Conservation (phyloP, 2,113 vertebrate genomes). For the Malaclemys terrapin region DNA sequence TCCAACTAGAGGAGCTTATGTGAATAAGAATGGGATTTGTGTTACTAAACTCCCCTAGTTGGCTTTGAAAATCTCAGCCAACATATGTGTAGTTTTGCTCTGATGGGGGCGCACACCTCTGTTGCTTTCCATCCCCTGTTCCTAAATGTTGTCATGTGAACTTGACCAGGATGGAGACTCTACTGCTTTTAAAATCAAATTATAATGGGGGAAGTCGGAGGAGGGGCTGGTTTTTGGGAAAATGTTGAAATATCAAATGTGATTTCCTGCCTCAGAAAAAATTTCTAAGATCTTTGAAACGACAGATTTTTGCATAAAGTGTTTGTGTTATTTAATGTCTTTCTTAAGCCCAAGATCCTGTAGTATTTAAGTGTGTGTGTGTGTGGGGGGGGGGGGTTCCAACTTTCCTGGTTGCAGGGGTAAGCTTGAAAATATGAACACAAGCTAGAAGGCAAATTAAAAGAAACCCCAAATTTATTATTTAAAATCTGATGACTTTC, state of each 20-base stretch:
- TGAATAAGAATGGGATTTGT: background rate
- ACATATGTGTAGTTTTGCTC: background rate
- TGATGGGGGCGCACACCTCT: rapidly evolving
- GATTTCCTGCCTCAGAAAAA: background rate
- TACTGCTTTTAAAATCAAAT: background rate
- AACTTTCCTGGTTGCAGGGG: background rate
- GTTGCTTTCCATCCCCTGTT: background rate
- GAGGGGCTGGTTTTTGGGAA: background rate
- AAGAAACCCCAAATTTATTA: background rate
- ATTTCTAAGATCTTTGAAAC: background rate
- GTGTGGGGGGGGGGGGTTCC: rapidly evolving
- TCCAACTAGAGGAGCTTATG: rapidly evolving
- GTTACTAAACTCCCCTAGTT: background rate
- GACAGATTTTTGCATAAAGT: background rate
- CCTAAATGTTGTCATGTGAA: background rate
- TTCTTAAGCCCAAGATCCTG: too few relatives aligned
- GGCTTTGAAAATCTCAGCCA: background rate
- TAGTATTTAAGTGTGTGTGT: too few relatives aligned
- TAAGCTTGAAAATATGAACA: background rate
- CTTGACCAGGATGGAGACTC: background rate
- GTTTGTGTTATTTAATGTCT: too few relatives aligned
- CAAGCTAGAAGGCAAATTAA: background rate
- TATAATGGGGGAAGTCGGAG: background rate
- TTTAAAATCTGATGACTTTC: background rate
- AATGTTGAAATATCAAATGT: background rate